Percentiles rank a stretch among this genome's conserved stretches.
These are phyloP conservation scores for Tortrix viridana DNA, from an alignment of 2,888 invertebrate species.

Conservation along the genomic window DNA sequence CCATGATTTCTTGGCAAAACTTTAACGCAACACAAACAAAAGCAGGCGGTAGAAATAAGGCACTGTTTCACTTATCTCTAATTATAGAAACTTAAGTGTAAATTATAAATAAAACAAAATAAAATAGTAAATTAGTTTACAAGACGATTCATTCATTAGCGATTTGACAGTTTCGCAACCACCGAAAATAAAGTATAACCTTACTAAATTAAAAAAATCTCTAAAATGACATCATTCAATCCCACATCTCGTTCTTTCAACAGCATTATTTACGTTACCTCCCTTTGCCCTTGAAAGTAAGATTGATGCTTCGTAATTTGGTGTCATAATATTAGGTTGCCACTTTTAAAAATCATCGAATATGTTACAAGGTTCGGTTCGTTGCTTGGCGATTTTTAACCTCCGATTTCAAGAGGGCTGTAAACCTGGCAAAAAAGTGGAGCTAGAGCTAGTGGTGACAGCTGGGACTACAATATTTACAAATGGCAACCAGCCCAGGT, in stretches of 20 bases:
- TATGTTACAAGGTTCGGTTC: too few relatives aligned
- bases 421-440: too few relatives aligned
- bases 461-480: too few relatives aligned
- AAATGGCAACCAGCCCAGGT: too few relatives aligned
- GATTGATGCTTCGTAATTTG: constrained; percentile 2
- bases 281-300: not conserved
- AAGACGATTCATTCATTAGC: constrained; percentile 42
- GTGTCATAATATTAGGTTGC: constrained; percentile 12
- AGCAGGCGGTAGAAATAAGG: constrained; percentile 30
- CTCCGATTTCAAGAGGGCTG: too few relatives aligned
- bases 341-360: constrained; percentile 9
- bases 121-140: constrained; percentile 39
- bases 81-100: constrained; percentile 21
- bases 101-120: constrained; percentile 38
- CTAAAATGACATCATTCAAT: constrained; percentile 28
- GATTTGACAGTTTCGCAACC: constrained; percentile 80
- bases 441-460: too few relatives aligned
- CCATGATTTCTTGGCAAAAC: constrained; percentile 86
- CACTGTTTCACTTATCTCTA: constrained; percentile 26
- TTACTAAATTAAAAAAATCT: constrained; percentile 33
- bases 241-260: not conserved
- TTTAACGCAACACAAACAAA: constrained; percentile 27
- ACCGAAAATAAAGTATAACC: constrained; percentile 65
- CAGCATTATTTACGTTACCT: not conserved
- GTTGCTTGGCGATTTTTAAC: too few relatives aligned